These are phyloP conservation scores for Tribolium freemani DNA, from an alignment of 2,888 invertebrate genomes.

Conservation along the genomic window DNA sequence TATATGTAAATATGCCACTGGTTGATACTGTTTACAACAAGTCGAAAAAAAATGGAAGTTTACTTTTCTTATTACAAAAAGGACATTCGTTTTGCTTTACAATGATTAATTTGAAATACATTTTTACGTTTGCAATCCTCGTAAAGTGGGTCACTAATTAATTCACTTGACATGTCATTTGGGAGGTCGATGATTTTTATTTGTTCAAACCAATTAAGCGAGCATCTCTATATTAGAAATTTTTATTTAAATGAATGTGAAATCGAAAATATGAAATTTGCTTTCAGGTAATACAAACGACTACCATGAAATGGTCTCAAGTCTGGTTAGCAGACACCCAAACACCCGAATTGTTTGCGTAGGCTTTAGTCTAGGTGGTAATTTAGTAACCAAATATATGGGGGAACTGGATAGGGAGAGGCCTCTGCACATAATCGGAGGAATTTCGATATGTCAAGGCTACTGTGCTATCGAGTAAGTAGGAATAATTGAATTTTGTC, in stretches of 20 bases:
- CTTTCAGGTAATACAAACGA: constrained; percentile 89
- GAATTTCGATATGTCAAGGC: constrained; percentile 94
- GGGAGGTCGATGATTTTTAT: not conserved
- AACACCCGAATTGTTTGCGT: constrained; percentile 85
- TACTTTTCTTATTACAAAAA: no score
- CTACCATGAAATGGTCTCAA: constrained; percentile 85
- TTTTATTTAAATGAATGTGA: not conserved
- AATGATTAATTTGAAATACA: no score
- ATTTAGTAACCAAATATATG: constrained; percentile 92
- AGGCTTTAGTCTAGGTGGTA: constrained; percentile 95
- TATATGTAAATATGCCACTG: no score
- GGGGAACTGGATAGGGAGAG: constrained; percentile 80
- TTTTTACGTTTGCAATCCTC: not conserved
- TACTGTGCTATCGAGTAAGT: constrained; percentile 92
- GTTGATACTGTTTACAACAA: no score
- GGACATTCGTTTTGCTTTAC: not conserved
- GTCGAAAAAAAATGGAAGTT: no score
- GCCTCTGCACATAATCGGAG: constrained; percentile 81
- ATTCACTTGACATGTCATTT: not conserved
- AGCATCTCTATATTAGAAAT: not conserved
- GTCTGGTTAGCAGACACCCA: constrained; percentile 81
- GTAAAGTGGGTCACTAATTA: not conserved
- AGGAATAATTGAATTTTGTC: constrained; percentile 2
- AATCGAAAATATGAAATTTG: not conserved
- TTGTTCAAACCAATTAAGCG: not conserved